Base-by-base conservation (phyloP, 2,113 vertebrate genomes). In the Nibea coibor region DNA sequence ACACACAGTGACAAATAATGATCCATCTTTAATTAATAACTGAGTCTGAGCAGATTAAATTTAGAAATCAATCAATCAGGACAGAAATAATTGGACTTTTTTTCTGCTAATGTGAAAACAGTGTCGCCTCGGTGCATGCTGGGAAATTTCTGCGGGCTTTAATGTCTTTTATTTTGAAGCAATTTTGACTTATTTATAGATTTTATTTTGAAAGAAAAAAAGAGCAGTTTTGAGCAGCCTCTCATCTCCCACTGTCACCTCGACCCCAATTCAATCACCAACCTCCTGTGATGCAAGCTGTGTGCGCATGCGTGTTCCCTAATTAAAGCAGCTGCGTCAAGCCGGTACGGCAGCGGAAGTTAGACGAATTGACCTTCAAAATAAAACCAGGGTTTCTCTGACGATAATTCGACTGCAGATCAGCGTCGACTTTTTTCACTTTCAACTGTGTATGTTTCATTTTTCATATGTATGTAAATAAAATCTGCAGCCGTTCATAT, bases 291-390 rank as follows among this genome's bases (percentile, higher is more conserved):
- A 67, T 31, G 64, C 35, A 2, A 53, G 62, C 42, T 1, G 1
- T 57, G 10, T 82, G 84, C 90, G 91, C 91, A 91, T 90, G 91
- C 87, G 89, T 16, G 9, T 5, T 56, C 3, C 17, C 2, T 42
- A 11, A 66, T 80, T 58, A 79, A 81, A 85, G 72, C 81, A 42
- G 68, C 81, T 78, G 76, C 24, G 54, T 80, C 63, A 75, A 88
- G 68, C 16, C 5, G 24, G 17, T 24, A 2, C 12, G 31, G 10
- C 22, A 50, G 61, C 61, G 82, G 85, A 88, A 83, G 47, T 19
- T 0, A 20, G 4, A 2, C 4, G 3, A 42, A 1, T 0, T 2
- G 10, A 10, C 14, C 72, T 90, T 91, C 88, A 92, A 74, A 90
- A 58, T 89, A 90, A 92, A 87, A 79, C 3, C 2, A 8, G 43